phyloP scores from a whole-genome alignment of 2,797 vertebrate genomes.

The Sylvia borin region DNA sequence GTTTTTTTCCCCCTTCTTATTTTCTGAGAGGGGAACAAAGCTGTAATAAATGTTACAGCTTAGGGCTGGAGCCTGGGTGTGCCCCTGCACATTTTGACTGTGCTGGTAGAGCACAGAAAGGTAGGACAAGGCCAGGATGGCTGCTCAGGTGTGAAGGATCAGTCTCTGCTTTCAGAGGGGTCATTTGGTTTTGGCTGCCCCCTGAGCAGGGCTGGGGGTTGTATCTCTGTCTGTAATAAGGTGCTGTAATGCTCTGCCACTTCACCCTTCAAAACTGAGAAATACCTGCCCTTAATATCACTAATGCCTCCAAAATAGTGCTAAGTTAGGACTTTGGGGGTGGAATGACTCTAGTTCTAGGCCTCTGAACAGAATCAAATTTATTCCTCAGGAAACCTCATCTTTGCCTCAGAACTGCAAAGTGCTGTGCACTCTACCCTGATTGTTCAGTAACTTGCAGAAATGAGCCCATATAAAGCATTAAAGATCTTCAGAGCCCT shows the following conservation, averaged over 20 bases:
- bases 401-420: conserved; percentile 27
- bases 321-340: neutral
- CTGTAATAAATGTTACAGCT: neutral
- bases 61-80: neutral
- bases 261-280: neutral
- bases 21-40: neutral
- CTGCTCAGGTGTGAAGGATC: neutral
- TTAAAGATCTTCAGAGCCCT: conserved; percentile 10
- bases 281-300: neutral
- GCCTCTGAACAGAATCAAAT: conserved; percentile 21
- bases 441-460: conserved; percentile 35
- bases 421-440: conserved; percentile 21
- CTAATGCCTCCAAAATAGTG: conserved; percentile 36
- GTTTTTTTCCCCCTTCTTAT: neutral
- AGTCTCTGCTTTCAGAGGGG: neutral
- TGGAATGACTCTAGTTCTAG: neutral
- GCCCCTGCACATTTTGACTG: neutral
- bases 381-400: conserved; percentile 56
- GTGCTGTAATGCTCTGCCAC: neutral
- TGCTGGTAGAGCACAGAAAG: neutral
- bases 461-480: conserved; percentile 44
- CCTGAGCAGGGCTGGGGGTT: neutral
- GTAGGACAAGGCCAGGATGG: neutral
- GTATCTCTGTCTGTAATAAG: neutral
- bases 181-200: neutral